phyloP scores from a whole-genome alignment of 2,797 vertebrate genomes.

The Sebastes goodei region DNA sequence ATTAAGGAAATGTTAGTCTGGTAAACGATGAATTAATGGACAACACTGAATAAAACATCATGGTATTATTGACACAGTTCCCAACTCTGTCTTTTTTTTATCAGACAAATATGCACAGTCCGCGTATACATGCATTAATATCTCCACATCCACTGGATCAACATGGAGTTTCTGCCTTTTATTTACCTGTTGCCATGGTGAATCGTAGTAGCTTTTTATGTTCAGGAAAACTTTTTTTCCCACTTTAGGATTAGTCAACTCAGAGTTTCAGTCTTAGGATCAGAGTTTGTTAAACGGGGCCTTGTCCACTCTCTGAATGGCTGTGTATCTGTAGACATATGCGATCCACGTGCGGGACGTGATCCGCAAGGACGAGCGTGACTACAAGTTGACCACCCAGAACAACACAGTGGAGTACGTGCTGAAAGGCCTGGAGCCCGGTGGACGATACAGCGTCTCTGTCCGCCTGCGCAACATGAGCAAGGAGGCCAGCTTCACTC shows the following conservation, averaged over 20 bases:
- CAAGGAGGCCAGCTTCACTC: conserved; percentile 91
- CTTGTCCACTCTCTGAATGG: not conserved
- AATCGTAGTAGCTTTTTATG: not conserved
- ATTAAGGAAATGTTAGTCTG: too few species aligned
- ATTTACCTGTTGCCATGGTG: too few species aligned
- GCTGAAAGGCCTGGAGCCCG: conserved; percentile 89
- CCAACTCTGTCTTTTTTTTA: not conserved
- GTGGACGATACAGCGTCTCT: conserved; percentile 91
- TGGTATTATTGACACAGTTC: not conserved
- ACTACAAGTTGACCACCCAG: conserved; percentile 89
- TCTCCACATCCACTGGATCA: not conserved
- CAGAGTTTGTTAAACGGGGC: not conserved
- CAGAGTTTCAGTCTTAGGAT: not conserved
- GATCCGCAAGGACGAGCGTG: conserved; percentile 88
- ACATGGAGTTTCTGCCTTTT: not conserved
- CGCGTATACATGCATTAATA: too few species aligned
- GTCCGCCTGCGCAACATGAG: conserved; percentile 97
- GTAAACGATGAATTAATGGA: too few species aligned
- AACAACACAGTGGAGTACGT: conserved; percentile 95
- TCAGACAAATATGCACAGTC: not conserved
- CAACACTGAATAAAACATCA: too few species aligned
- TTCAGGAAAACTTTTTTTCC: not conserved
- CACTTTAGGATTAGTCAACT: not conserved
- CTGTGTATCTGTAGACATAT: conserved; percentile 82
- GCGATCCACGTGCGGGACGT: conserved; percentile 90